These are phyloP conservation scores for Papilio machaon DNA, from an alignment of 1,140 invertebrate genomes.

Conservation along the genomic window DNA sequence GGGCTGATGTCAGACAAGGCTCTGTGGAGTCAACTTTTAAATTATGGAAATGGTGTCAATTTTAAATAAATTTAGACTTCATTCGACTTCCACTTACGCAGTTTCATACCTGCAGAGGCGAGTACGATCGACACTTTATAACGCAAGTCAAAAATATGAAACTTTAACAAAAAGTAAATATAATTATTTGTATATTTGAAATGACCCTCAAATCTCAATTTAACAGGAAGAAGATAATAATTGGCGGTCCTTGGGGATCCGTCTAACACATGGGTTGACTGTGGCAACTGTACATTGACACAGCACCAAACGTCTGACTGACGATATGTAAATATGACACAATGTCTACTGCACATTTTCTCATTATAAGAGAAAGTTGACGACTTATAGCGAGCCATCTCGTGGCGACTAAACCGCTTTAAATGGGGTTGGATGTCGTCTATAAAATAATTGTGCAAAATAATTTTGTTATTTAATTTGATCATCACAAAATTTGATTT, in stretches of 20 bases:
- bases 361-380: not conserved
- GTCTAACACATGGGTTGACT: not conserved
- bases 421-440: slow-evolving; percentile 35
- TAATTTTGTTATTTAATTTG: too few species aligned
- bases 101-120: not conserved
- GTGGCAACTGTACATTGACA: slow-evolving; percentile 2
- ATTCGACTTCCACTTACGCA: not conserved
- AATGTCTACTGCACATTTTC: not conserved
- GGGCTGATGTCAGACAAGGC: not conserved
- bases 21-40: not conserved
- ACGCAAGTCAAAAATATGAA: not conserved
- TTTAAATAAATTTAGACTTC: not conserved
- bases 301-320: slow-evolving; percentile 2
- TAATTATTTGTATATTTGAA: not conserved
- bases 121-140: not conserved
- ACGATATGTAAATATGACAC: not conserved
- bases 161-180: not conserved
- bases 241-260: not conserved
- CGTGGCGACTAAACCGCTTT: slow-evolving; percentile 44
- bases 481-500: too few species aligned
- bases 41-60: too few species aligned
- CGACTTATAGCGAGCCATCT: slow-evolving; percentile 31
- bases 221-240: not conserved
- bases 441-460: too few species aligned
- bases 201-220: not conserved